Base-by-base conservation (phyloP, 1,140 invertebrate species). In the fruit fly (Drosophila melanogaster) region DNA sequence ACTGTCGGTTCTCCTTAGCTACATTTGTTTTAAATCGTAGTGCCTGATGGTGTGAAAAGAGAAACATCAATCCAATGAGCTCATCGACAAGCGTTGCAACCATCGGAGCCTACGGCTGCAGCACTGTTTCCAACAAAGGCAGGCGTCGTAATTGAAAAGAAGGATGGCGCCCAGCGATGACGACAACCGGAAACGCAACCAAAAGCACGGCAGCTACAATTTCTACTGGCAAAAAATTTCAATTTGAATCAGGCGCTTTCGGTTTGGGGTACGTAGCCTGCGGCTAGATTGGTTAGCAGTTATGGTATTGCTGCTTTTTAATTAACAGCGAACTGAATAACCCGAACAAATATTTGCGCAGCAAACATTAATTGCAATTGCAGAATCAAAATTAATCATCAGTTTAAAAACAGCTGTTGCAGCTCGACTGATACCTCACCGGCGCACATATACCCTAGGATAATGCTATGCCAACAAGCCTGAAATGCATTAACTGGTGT, bases 1-100 rank as follows among this genome's bases (percentile, higher is more conserved):
- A 67, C 51, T 43, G 4, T 4, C 19, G 6, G 33, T 33, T 59
- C 38, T 6, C 3, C 19, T 11, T 33, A 53, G 58, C 40, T 56
- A 64, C 76, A 83, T 74, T 89, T 84, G 83, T 73, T 77, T 67
- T 76, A 79, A 79, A 87, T 81, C 67, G 84, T 60, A 87, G 77
- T 81, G 80, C 67, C 62, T 83, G 81, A 83, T 84, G 77, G 84
- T 89, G 84, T 87, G 84, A 79, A 89, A 86, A 76, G 77, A 85
- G 59, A 77, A 70, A 67, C 49, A 60, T 64, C 76, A 62, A 22
- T 58, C 58, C 77, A 79, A 79, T 81, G 78, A 77, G 72, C 47
- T 17, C 86, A 76, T 66, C 79, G 78, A 77, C 77, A 73, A 57
- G 51, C 44, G 58, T 33, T 41, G 46, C 49, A 40, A 22, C 19